Conservation (phyloP, 2,113 vertebrate species). For the Cathartes aura region DNA sequence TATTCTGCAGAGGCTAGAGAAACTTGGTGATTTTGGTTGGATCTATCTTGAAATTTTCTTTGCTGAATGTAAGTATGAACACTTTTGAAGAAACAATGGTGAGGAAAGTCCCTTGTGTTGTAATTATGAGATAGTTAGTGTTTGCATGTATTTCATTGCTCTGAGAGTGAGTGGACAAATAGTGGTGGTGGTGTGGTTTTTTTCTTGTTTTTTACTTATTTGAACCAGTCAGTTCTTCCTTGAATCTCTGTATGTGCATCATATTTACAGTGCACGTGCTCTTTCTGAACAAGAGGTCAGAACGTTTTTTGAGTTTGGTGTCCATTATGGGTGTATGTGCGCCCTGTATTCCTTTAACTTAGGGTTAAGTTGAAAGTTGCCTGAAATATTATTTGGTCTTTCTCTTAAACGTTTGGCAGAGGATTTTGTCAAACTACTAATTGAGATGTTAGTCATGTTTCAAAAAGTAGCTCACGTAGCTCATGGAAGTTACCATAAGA, state of each 20-base stretch:
- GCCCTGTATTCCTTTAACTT: neutral
- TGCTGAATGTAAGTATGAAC: conserved; percentile 81
- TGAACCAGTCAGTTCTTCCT: neutral
- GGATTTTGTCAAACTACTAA: neutral
- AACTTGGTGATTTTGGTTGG: conserved; percentile 57
- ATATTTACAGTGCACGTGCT: neutral
- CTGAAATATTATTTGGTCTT: neutral
- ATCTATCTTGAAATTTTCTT: conserved; percentile 79
- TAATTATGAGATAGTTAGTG: neutral
- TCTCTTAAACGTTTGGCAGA: neutral
- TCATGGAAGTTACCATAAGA: neutral
- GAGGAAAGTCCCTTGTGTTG: neutral
- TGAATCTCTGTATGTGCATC: neutral
- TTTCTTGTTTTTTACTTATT: neutral
- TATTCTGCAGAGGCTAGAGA: conserved; percentile 60
- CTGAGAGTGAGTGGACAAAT: neutral
- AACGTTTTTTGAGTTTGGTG: neutral
- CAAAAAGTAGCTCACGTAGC: neutral
- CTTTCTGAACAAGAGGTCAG: neutral
- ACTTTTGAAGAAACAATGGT: neutral
- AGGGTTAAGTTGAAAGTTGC: neutral
- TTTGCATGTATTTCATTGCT: neutral
- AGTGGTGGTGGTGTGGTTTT: no score
- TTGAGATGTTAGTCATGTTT: neutral
- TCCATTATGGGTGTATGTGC: neutral